These are phyloP conservation scores for Epinephelus lanceolatus DNA, from an alignment of 2,113 vertebrate species.

Conservation along the genomic window DNA sequence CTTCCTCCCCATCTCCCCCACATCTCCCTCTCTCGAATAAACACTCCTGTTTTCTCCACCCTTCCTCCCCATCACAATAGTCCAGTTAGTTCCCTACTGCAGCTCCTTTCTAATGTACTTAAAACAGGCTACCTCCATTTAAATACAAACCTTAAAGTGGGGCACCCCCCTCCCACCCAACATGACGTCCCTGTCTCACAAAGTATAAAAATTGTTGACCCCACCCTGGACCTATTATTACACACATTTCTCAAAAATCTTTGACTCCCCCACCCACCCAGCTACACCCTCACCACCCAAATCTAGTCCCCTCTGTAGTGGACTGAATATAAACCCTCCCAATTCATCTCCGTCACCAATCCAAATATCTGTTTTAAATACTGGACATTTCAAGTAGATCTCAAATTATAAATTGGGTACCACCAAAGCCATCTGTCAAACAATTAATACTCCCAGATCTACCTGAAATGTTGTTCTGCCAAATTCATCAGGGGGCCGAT, in stretches of 20 bases:
- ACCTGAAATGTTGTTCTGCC: constrained; percentile 54
- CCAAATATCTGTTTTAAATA: constrained; percentile 25
- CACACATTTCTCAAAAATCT: constrained; percentile 77
- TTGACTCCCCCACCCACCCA: constrained; percentile 31
- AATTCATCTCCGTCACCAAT: constrained; percentile 1
- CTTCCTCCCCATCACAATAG: constrained; percentile 22
- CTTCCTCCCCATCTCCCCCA: constrained; percentile 41
- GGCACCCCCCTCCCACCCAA: constrained; percentile 58
- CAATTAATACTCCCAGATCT: constrained; percentile 50
- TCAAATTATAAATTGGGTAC: constrained; percentile 41
- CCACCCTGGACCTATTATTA: constrained; percentile 67
- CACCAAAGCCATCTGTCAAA: constrained; percentile 45
- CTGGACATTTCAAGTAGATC: constrained; percentile 58
- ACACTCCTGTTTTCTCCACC: constrained; percentile 24
- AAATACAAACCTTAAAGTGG: constrained; percentile 80
- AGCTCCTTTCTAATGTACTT: constrained; percentile 61
- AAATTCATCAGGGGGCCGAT: constrained; percentile 53
- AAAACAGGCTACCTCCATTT: constrained; percentile 78
- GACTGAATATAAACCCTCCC: constrained; percentile 46
- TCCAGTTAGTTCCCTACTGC: constrained; percentile 59
- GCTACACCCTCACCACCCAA: constrained; percentile 34
- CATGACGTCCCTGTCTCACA: constrained; percentile 72
- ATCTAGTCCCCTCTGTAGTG: constrained; percentile 26
- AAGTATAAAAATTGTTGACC: constrained; percentile 78
- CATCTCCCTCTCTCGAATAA: constrained; percentile 30